These are phyloP conservation scores for Drosophila parvula DNA, from an alignment of 1,140 invertebrate genomes.

Conservation along the genomic window DNA sequence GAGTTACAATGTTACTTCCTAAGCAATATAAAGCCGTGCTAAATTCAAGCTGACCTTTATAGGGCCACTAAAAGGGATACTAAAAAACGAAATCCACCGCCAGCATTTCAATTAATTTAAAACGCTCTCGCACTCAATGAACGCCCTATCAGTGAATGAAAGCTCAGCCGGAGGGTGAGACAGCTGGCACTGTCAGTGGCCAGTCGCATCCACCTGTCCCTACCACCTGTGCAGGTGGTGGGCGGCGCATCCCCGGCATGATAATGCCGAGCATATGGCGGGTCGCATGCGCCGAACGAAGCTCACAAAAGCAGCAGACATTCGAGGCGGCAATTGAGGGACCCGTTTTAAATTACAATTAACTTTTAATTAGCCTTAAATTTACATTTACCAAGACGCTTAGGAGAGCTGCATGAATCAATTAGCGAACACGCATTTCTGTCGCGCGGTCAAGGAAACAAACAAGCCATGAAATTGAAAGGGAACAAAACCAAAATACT, in stretches of 20 bases:
- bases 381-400: conserved; percentile 47
- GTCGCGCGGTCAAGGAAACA: conserved; percentile 17
- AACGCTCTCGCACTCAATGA: conserved; percentile 27
- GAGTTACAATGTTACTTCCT: conserved; percentile 9
- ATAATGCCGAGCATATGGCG: conserved; percentile 63
- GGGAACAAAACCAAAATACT: conserved; percentile 32
- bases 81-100: conserved; percentile 30
- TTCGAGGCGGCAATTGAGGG: conserved; percentile 32
- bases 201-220: conserved; percentile 32
- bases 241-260: conserved; percentile 12
- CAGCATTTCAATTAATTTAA: conserved; percentile 42
- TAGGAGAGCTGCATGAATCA: conserved; percentile 38
- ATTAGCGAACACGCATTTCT: conserved; percentile 48
- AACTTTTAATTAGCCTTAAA: conserved; percentile 71
- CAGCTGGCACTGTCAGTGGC: conserved; percentile 3
- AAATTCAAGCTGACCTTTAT: conserved; percentile 20
- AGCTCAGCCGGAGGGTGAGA: conserved; percentile 7
- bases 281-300: conserved; percentile 43
- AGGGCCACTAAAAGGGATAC: conserved; percentile 3
- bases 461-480: conserved; percentile 22
- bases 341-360: conserved; percentile 69
- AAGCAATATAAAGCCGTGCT: conserved; percentile 14
- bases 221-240: conserved; percentile 29
- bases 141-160: conserved; percentile 30
- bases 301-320: conserved; percentile 20